These are phyloP conservation scores for Sigmodon hispidus DNA, from an alignment of 2,113 vertebrate genomes.

Conservation along the genomic window DNA sequence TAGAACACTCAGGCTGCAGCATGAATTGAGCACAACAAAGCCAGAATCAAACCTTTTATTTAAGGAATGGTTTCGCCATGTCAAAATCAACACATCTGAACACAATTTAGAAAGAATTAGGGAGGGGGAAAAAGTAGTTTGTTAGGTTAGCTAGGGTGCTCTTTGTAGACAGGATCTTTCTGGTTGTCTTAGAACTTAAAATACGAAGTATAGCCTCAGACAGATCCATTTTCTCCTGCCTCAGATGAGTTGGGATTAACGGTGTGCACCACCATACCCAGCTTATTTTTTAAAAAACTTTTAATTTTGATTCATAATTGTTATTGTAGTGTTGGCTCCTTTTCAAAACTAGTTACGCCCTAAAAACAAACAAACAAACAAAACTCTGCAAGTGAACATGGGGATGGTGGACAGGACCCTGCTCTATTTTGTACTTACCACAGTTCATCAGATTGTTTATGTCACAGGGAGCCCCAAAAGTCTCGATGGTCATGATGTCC, in stretches of 20 bases:
- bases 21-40: not conserved
- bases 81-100: not conserved
- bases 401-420: accelerated
- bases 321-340: not conserved
- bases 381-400: not conserved
- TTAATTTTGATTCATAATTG: not conserved
- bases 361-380: no score
- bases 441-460: conserved; percentile 71
- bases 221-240: not conserved
- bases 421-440: conserved; percentile 71
- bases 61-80: not conserved
- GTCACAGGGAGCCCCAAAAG: conserved; percentile 79
- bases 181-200: not conserved
- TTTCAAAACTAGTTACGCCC: conserved; percentile 22
- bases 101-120: not conserved
- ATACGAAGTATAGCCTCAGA: not conserved
- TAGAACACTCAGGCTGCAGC: not conserved
- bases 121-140: not conserved
- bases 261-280: not conserved
- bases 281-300: not conserved
- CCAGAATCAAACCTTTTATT: not conserved
- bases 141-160: not conserved
- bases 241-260: no score
- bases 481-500: conserved; percentile 80
- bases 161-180: not conserved